Conservation (phyloP, 2,888 invertebrate genomes). For the Iselma pallidipennis region DNA sequence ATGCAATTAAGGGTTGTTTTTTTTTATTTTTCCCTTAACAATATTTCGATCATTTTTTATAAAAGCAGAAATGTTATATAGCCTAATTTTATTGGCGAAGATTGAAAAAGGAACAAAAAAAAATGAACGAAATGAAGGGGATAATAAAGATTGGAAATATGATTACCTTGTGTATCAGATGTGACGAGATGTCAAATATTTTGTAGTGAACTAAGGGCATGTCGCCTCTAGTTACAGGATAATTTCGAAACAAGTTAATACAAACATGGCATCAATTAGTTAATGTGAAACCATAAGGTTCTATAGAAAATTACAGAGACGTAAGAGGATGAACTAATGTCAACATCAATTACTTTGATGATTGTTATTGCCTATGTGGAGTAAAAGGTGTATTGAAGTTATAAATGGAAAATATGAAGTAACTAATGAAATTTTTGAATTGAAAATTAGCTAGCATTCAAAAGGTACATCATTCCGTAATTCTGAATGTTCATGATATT, state of each 20-base stretch:
- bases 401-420: too few relatives aligned
- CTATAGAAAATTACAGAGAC: slow-evolving; percentile 23
- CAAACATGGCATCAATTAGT: slow-evolving; percentile 23
- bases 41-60: background rate
- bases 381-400: too few relatives aligned
- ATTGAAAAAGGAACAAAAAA: background rate
- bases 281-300: slow-evolving; percentile 15
- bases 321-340: slow-evolving; percentile 27
- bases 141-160: background rate
- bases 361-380: slow-evolving; percentile 30
- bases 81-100: background rate
- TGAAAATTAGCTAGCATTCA: background rate
- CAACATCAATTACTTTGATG: slow-evolving; percentile 44
- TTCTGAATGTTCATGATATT: background rate
- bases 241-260: slow-evolving; percentile 15
- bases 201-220: background rate
- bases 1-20: background rate
- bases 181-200: background rate
- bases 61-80: background rate
- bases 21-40: background rate
- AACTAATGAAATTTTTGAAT: background rate
- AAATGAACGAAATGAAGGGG: background rate
- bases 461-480: background rate
- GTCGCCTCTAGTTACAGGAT: slow-evolving; percentile 4
- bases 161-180: background rate